Evolutionary conservation across 2,888 invertebrate species (phyloP).

Genomic region (Ectropis crepuscularia): DNA sequence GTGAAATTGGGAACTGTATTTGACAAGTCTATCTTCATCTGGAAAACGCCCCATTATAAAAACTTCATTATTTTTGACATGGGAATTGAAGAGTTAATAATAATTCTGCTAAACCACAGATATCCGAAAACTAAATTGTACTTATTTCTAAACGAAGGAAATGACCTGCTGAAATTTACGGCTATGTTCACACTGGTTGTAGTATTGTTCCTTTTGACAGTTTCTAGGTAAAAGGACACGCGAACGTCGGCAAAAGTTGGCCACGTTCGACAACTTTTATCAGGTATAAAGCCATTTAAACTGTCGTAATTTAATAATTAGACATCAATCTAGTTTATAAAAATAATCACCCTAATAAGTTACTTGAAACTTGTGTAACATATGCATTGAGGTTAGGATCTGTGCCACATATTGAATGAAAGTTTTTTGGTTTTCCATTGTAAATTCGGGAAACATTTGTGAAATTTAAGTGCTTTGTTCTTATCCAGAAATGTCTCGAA

Average conservation of each 20-base stretch:
- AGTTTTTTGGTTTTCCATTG: conserved; percentile 40
- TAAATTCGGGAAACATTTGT: conserved; percentile 23
- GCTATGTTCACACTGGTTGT: conserved; percentile 50
- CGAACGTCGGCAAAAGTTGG: conserved; percentile 78
- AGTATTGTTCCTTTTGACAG: conserved; percentile 70
- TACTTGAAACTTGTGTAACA: conserved; percentile 42
- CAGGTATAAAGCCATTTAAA: conserved; percentile 63
- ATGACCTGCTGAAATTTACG: conserved; percentile 16
- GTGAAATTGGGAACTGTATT: no score
- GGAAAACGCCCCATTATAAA: no score
- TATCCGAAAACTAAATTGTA: no score
- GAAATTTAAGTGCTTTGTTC: conserved; percentile 45
- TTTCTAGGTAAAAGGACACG: conserved; percentile 77
- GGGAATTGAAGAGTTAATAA: no score
- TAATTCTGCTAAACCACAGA: no score
- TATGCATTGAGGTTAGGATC: conserved; percentile 73
- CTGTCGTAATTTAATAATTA: conserved; percentile 26
- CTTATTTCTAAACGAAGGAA: conserved; percentile 36
- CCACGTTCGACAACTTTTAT: conserved; percentile 75
- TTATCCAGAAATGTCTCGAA: conserved; percentile 77
- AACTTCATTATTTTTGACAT: no score
- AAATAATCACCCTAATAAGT: conserved; percentile 30
- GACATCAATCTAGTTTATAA: conserved; percentile 18
- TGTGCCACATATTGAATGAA: conserved; percentile 71
- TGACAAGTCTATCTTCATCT: no score